A percentile compares a stretch with the other conserved stretches of the same genome.
These are phyloP conservation scores for Mystacornis crossleyi DNA, from an alignment of 2,113 vertebrate genomes.

Conservation along the genomic window DNA sequence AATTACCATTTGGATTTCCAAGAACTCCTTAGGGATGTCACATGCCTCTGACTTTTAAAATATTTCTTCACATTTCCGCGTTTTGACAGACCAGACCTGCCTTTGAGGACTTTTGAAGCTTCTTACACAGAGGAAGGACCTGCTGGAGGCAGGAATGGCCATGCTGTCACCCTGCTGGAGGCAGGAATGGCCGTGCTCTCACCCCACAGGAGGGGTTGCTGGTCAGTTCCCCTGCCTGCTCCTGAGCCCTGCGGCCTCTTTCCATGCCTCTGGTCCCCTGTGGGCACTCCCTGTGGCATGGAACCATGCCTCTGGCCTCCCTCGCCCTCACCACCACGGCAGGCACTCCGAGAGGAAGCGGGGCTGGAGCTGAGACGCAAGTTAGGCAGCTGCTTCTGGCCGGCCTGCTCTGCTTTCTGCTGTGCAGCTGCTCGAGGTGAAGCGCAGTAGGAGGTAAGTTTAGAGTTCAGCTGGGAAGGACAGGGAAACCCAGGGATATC, in stretches of 20 bases:
- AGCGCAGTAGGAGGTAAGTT: accelerated
- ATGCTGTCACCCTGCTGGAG: accelerated
- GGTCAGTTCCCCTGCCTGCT: accelerated
- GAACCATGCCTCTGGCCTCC: background rate
- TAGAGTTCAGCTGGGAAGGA: background rate
- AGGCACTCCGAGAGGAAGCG: accelerated
- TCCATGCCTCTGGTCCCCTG: accelerated
- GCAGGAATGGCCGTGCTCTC: accelerated
- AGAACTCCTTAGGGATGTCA: background rate
- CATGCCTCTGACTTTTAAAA: background rate
- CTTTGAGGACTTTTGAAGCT: background rate
- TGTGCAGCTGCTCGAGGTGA: background rate
- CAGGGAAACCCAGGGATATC: accelerated
- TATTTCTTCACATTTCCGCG: background rate
- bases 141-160: accelerated
- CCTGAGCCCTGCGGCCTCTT: accelerated
- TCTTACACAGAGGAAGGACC: background rate
- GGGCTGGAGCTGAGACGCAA: accelerated
- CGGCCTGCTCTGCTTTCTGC: background rate
- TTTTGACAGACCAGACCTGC: background rate
- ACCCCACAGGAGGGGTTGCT: accelerated
- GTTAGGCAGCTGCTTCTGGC: background rate
- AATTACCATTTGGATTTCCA: background rate
- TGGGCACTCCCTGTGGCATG: accelerated
- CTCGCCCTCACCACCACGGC: accelerated